A percentile compares a stretch with the other conserved stretches of the same genome.
Evolutionary conservation across 2,113 vertebrate genomes (phyloP).

Genomic region (Pitta sordida): DNA sequence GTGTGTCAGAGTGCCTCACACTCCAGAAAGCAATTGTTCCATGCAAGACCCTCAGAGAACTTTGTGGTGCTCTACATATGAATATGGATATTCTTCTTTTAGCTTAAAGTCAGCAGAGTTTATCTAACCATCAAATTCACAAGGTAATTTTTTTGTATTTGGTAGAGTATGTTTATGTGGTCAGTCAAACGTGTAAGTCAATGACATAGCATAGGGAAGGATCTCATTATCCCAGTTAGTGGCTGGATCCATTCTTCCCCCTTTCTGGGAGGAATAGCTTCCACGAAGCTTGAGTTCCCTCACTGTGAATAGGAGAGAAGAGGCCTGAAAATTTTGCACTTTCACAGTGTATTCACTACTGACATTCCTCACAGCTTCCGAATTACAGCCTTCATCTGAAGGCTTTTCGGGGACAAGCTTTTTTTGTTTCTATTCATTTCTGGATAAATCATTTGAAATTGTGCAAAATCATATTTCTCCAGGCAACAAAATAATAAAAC

Average conservation of each 20-base stretch:
- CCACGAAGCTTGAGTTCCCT: background rate
- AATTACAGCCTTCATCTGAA: background rate
- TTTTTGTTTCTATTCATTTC: background rate
- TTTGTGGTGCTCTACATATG: background rate
- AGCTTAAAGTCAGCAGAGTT: background rate
- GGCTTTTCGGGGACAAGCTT: background rate
- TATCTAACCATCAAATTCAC: background rate
- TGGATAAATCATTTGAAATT: background rate
- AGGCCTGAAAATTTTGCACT: background rate
- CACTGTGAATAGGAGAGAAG: background rate
- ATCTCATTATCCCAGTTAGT: constrained; percentile 23
- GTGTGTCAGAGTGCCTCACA: background rate
- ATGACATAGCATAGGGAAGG: background rate
- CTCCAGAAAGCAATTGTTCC: background rate
- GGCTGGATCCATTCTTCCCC: background rate
- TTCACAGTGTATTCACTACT: background rate
- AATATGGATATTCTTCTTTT: background rate
- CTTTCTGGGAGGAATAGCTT: constrained; percentile 2
- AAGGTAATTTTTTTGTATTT: background rate
- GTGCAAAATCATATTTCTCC: background rate
- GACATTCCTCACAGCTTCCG: background rate
- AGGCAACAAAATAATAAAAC: background rate
- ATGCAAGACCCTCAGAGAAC: background rate
- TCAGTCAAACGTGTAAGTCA: constrained; percentile 37
- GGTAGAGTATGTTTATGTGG: constrained; percentile 8